A percentile compares a stretch with the other conserved stretches of the same genome.
Conservation (phyloP, 2,797 vertebrate genomes). For the Anolis apletophallus region DNA sequence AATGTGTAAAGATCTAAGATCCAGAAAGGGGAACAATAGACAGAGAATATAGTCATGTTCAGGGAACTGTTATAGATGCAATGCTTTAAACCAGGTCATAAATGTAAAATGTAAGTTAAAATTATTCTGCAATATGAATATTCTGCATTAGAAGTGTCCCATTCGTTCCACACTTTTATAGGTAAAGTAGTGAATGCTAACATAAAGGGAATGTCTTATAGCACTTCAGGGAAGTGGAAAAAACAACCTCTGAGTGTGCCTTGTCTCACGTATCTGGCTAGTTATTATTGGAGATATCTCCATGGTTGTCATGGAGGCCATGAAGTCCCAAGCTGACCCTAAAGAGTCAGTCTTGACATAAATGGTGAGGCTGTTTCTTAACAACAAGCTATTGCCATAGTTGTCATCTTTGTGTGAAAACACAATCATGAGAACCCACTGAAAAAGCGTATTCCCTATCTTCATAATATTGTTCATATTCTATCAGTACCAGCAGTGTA, state of each 20-base stretch:
- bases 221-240: conserved; percentile 15
- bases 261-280: conserved; percentile 10
- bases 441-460: background rate
- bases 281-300: conserved; percentile 28
- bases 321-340: conserved; percentile 32
- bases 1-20: background rate
- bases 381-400: conserved; percentile 18
- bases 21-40: background rate
- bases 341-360: conserved; percentile 24
- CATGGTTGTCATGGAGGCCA: conserved; percentile 24
- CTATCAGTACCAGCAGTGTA: background rate
- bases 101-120: background rate
- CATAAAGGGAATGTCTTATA: conserved; percentile 20
- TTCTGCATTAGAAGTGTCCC: background rate
- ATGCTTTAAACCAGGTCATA: background rate
- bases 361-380: conserved; percentile 20
- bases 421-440: background rate
- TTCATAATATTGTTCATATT: background rate
- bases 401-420: conserved; percentile 28
- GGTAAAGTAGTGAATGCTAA: background rate
- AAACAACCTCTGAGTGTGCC: conserved; percentile 2
- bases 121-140: background rate
- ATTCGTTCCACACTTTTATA: background rate
- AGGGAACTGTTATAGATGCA: background rate
- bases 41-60: background rate